Base-by-base conservation (phyloP, 2,113 vertebrate genomes). In the Gadus chalcogrammus region DNA sequence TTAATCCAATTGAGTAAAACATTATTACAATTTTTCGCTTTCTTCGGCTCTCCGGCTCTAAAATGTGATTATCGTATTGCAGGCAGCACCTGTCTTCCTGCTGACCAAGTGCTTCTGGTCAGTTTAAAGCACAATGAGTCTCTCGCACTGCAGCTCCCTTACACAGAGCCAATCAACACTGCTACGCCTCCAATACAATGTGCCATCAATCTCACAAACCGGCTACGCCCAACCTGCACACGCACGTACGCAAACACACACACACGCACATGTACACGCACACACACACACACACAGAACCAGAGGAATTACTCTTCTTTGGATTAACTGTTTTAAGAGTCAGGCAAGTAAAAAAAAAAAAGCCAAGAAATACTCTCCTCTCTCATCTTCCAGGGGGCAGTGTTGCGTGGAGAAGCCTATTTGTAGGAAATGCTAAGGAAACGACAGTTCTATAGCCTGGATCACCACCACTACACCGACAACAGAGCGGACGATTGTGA, bases 151-250 rank as follows among this genome's bases (percentile, higher is more conserved):
- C 15, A 31, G 13, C 35, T 72, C 12, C 27, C 28, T 71, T 28
- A 71, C 55, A 61, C 60, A 75, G 65, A 67, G 68, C 73, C 79
- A 78, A 74, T 82, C 74, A 79, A n/a, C 16, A 5, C 52, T 8
- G 62, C 72, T 58, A 65, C 67, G 61, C 24, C 73, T 62, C 59
- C 52, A 79, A 76, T 63, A 18, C 64, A 73, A 65, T 61, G 42
- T 69, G 64, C n/a, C 60, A 73, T 61, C 55, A 59, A 22, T 62
- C 60, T 48, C 31, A 67, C 15, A 58, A 58, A 69, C n/a, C 22
- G 15, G 9, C 5, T n/a, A 24, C 48, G 59, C n/a, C 69, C 65
- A 20, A 35, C 31, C 31, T 35, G 31, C 68, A 69, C 68, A 48
- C 18, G 27, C 60, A 53, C 68, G 48, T 18, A 24, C 59, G 22